Conservation (phyloP, 2,888 invertebrate genomes). For the Temnothorax rugatulus region DNA sequence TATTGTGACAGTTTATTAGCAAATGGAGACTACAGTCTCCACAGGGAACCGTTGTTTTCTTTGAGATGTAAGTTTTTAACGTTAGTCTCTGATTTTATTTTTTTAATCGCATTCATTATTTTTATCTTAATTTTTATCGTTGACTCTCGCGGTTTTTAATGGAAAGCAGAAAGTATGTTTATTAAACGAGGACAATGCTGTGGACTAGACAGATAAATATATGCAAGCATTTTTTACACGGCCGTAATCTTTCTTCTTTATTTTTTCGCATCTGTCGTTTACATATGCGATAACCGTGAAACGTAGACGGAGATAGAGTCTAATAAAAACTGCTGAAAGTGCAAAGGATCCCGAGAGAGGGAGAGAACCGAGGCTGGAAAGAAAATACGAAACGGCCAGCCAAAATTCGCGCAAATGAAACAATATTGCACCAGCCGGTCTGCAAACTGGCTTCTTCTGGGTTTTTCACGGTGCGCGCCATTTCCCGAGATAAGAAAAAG, state of each 20-base stretch:
- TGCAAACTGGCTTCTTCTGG: conserved; percentile 29
- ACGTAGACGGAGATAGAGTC: conserved; percentile 50
- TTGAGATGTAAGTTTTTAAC: not conserved
- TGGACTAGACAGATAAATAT: conserved; percentile 13
- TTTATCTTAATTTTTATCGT: conserved; percentile 3
- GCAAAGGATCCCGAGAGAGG: conserved; percentile 21
- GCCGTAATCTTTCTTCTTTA: conserved; percentile 28
- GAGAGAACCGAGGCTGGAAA: conserved; percentile 17
- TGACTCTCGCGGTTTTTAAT: not conserved
- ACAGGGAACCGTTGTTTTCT: not conserved
- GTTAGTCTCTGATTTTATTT: conserved; percentile 5
- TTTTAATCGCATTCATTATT: not conserved
- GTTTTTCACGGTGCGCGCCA: conserved; percentile 21
- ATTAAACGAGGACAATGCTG: conserved; percentile 18
- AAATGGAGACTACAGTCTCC: not conserved
- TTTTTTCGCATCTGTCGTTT: conserved; percentile 41
- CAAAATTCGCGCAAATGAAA: conserved; percentile 56
- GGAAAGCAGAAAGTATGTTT: conserved; percentile 13
- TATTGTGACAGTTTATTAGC: not conserved
- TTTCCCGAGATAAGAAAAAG: conserved; percentile 50
- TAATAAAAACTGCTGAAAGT: conserved; percentile 51
- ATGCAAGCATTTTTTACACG: conserved; percentile 42
- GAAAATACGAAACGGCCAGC: conserved; percentile 51
- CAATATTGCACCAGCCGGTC: conserved; percentile 45
- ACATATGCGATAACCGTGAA: conserved; percentile 47